Base-by-base conservation (phyloP, 1,140 invertebrate genomes). In the Ostrea denselamellosa region DNA sequence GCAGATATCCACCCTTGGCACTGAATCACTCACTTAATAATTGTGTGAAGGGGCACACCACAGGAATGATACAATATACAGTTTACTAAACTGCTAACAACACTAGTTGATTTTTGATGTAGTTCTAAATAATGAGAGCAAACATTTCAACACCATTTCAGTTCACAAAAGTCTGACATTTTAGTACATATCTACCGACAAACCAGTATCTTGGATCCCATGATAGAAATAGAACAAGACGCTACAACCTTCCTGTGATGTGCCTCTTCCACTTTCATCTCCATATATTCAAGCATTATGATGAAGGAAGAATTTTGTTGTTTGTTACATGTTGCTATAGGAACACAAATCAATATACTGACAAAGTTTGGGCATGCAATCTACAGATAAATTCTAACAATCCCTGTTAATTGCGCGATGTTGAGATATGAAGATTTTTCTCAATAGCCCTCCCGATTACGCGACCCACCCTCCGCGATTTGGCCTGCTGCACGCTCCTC, bases 381-480 rank as follows among this genome's bases (percentile, higher is more conserved):
- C 68, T 77, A 77, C 68, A 77, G 68, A 77, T 77, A 77, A 77
- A 10, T 25, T 28, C 68, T 77, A 77, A 77, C 68, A 77, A 77
- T 77, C 68, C 68, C 68, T 77, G 68, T 34, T 77, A 62, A 28
- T 77, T 77, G 68, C 68, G 68, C 68, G 68, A 77, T 77, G 68
- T 77, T 77, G 68, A 77, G 68, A 77, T 77, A 77, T 77, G 68
- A 77, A 77, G 28, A 83, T 22, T 22, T 54, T 85, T 85, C 58
- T 25, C 34, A 58, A 14, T 87, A 87, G 88, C 91, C 91, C 91
- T 91, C 91, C 91, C 91, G 86, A 87, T 91, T 86, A 92, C 91
- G 91, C 91, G 90, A 90, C 91, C 91, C 91, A 89, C 91, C 91
- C 91, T 87, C 85, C 90, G 88, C 90, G 88, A 88, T 56, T 85